Evolutionary conservation across 2,113 vertebrate species (phyloP).

Genomic region (Chascanopsetta lugubris): DNA sequence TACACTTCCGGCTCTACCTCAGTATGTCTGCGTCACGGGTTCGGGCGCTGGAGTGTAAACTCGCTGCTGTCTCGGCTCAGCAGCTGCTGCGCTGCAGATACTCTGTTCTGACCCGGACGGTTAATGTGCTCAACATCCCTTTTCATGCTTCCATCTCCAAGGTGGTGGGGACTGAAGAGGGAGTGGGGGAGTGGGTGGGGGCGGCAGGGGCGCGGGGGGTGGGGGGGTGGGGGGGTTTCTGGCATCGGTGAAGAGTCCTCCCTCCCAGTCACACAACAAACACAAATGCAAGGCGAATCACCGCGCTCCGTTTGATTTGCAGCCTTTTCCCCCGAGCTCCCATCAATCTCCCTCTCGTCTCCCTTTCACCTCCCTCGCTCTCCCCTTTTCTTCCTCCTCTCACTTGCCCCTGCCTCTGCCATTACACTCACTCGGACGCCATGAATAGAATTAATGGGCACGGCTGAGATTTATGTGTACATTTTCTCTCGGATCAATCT

Average conservation of each 20-base stretch:
- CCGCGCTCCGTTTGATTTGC: conserved; percentile 5
- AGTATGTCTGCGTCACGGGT: neutral
- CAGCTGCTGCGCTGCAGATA: conserved; percentile 24
- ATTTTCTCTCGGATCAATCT: neutral
- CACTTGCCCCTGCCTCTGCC: neutral
- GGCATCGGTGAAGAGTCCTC: neutral
- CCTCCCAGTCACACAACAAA: conserved; percentile 16
- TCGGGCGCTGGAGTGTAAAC: neutral
- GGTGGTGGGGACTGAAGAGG: no score
- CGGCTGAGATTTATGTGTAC: conserved; percentile 1
- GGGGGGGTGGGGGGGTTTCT: no score
- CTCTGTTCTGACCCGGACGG: conserved; percentile 17
- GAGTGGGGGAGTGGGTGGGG: no score
- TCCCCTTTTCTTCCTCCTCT: neutral
- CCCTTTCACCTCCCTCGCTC: neutral
- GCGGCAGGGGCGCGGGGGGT: no score
- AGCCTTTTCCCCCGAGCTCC: neutral
- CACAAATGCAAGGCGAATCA: neutral
- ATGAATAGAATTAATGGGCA: conserved; percentile 4
- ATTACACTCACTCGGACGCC: neutral
- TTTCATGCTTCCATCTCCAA: neutral
- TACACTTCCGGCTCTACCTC: neutral
- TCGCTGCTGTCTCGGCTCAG: neutral
- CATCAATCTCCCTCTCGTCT: conserved; percentile 17
- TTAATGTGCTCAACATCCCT: conserved; percentile 14